Conservation (phyloP, 1,140 invertebrate species). For the Armadillidium nasatum region DNA sequence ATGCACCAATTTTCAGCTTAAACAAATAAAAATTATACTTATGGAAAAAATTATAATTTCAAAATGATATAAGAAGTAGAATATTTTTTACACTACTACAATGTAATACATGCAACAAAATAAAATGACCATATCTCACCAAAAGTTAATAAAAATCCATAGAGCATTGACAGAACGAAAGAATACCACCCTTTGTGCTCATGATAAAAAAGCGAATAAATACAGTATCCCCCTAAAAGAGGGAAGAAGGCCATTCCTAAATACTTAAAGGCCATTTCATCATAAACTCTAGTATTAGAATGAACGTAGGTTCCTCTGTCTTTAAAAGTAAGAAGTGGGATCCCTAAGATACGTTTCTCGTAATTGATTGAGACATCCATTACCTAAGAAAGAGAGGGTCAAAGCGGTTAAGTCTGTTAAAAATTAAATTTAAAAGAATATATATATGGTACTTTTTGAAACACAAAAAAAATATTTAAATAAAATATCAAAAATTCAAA, state of each 20-base stretch:
- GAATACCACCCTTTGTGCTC: conserved; percentile 99
- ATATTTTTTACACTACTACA: too few relatives aligned
- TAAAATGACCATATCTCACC: conserved; percentile 54
- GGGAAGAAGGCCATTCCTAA: conserved; percentile 94
- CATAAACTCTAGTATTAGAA: conserved; percentile 91
- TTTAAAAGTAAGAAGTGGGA: conserved; percentile 72
- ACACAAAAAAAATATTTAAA: not conserved
- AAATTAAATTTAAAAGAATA: not conserved
- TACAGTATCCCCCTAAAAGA: conserved; percentile 80
- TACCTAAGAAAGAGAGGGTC: conserved; percentile 50
- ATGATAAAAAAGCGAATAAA: conserved; percentile 94
- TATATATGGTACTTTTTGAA: not conserved
- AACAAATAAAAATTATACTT: too few relatives aligned
- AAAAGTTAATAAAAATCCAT: conserved; percentile 96
- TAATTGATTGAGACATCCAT: conserved; percentile 76
- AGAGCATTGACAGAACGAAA: conserved; percentile 83
- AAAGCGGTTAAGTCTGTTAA: not conserved
- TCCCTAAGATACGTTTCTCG: conserved; percentile 66
- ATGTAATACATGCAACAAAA: not conserved
- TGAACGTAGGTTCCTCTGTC: conserved; percentile 97
- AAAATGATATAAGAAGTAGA: too few relatives aligned
- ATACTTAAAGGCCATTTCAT: conserved; percentile 92
- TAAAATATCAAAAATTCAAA: not conserved
- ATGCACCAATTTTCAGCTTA: too few relatives aligned
- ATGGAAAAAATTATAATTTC: too few relatives aligned